Evolutionary conservation across 1,140 invertebrate species (phyloP), one percentile per base, ranked within the genome.

Genomic region (Ceratosolen fusciceps): DNA sequence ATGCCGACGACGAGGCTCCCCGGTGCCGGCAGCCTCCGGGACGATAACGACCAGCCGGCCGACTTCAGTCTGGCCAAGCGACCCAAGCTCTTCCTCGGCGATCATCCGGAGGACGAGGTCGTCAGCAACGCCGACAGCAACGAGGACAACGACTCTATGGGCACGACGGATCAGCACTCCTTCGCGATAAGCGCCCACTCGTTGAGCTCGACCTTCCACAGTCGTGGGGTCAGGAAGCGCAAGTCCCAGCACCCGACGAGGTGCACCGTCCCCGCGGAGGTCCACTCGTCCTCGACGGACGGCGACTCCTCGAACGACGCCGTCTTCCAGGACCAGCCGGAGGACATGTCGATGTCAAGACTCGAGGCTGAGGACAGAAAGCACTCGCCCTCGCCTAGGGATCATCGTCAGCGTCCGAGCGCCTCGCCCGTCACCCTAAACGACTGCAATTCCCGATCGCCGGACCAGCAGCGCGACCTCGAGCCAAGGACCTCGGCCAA

Each of bases 201-300:
- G 4, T 54, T 86, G 2, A 89, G 85, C 71, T 84, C 88, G 21
- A 77, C 85, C 9, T 84, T 88, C 34, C 86, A 89, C 74, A 90
- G 81, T 58, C 84, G 88, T 24, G 88, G 90, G 3, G 89, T 90
- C 74, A 90, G 97, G 67, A 97, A 98, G 90, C 91, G 97, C 68
- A 99, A 98, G 90, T 97, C 95, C 84, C 94, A 96, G 83, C 97
- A 98, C 88, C 97, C 97, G 0, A 97, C 95, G 0, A 92, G 96
- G 77, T 96, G 95, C 86, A 93, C 95, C 2, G 91, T 94, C 60
- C 92, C 91, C 24, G 86, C 86, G 21, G 89, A 92, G 74, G 87
- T 91, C 7, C 91, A 93, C 54, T 91, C 91, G 10, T 92, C 93
- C 54, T 81, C 80, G 0, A 77, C 80, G 0, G 93, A 94, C 68